A percentile compares a stretch with the other conserved stretches of the same genome.
These are phyloP conservation scores for Rhizoglyphus robini DNA, from an alignment of 1,140 invertebrate genomes.

Conservation along the genomic window DNA sequence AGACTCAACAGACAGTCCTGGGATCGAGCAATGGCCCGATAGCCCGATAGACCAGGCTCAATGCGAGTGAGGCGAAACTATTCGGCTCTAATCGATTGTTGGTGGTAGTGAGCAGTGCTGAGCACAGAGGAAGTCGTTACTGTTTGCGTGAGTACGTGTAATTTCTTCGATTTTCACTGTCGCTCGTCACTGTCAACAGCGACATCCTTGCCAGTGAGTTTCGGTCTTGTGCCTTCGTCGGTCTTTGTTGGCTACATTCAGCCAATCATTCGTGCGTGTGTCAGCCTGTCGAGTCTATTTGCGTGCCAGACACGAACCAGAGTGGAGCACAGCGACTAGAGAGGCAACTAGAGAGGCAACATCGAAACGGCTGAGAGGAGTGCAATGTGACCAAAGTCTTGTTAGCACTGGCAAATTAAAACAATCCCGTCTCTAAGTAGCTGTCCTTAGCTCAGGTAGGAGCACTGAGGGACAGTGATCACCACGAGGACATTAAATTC, in stretches of 20 bases:
- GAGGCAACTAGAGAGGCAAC: neutral
- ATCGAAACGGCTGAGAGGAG: neutral
- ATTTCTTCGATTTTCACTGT: slow-evolving; percentile 8
- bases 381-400: neutral
- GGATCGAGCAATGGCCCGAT: neutral
- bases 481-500: neutral
- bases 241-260: slow-evolving; percentile 2
- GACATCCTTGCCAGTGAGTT: neutral
- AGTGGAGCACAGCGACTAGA: neutral
- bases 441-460: neutral
- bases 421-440: slow-evolving; percentile 1
- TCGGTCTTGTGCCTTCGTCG: neutral
- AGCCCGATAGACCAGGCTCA: neutral
- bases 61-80: slow-evolving; percentile 8
- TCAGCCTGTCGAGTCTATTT: slow-evolving; percentile 1
- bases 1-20: neutral
- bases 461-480: neutral
- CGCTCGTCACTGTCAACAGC: slow-evolving; percentile 11
- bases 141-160: slow-evolving; percentile 14
- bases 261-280: slow-evolving; percentile 13
- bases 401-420: neutral
- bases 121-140: slow-evolving; percentile 9
- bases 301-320: slow-evolving; percentile 3
- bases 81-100: slow-evolving; percentile 10
- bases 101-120: too few species aligned